These are phyloP conservation scores for Luscinia megarhynchos DNA, from an alignment of 2,797 vertebrate genomes.

Conservation along the genomic window DNA sequence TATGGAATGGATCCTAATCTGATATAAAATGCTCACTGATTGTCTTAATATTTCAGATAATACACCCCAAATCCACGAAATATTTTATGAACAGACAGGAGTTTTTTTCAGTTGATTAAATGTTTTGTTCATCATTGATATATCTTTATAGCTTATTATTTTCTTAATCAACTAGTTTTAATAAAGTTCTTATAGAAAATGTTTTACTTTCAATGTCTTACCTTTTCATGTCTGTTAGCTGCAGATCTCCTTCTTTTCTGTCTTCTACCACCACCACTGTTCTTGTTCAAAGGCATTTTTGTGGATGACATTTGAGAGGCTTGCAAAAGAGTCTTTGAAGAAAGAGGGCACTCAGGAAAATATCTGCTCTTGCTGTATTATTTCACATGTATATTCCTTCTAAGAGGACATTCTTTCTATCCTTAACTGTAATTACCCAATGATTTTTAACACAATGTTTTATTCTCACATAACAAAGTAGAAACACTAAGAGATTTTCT, in stretches of 20 bases:
- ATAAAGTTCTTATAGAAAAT: not conserved
- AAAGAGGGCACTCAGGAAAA: not conserved
- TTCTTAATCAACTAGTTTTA: not conserved
- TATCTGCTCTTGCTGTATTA: not conserved
- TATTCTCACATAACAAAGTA: not conserved
- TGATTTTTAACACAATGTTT: not conserved
- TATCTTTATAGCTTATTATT: not conserved
- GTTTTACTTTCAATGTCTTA: not conserved
- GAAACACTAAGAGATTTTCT: not conserved
- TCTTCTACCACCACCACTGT: not conserved
- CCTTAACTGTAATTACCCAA: not conserved
- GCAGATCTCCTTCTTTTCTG: not conserved
- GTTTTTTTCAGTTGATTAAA: not conserved
- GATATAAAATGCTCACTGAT: not conserved
- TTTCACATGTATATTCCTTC: not conserved
- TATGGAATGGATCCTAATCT: not conserved
- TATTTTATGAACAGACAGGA: not conserved
- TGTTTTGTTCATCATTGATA: not conserved
- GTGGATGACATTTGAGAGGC: not conserved
- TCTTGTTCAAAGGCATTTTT: conserved; percentile 20
- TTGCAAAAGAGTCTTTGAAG: not conserved
- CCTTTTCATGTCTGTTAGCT: not conserved
- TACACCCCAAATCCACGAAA: not conserved
- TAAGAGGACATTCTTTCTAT: not conserved
- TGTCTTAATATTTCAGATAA: not conserved